A percentile compares a stretch with the other conserved stretches of the same genome.
Conservation (phyloP, 2,113 vertebrate species). For the Hippopotamus amphibius region DNA sequence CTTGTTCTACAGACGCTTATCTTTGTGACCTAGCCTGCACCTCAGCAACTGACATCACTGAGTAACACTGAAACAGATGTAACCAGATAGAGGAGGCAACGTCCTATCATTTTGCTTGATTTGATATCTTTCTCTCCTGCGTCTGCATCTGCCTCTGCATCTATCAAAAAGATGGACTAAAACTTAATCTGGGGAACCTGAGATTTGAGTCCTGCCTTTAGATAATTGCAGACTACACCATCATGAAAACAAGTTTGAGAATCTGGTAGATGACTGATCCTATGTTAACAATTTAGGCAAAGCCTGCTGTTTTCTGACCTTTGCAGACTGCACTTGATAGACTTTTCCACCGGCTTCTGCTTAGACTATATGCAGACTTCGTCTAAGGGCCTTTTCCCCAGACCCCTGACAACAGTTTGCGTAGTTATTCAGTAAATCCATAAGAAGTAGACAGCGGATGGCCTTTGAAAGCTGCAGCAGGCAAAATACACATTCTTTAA, state of each 20-base stretch:
- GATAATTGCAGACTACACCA: background rate
- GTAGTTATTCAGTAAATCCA: background rate
- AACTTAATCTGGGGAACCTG: background rate
- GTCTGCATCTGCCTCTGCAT: background rate
- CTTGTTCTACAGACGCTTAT: background rate
- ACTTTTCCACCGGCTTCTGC: background rate
- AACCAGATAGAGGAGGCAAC: background rate
- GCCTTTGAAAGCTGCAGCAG: background rate
- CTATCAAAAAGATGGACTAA: background rate
- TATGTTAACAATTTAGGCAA: background rate
- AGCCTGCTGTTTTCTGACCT: background rate
- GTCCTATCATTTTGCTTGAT: background rate
- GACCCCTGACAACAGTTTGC: background rate
- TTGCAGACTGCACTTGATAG: background rate
- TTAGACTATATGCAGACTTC: background rate
- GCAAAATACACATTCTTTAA: background rate
- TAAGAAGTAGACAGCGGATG: background rate
- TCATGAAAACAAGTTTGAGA: background rate
- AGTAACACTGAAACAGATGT: background rate
- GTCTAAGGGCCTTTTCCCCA: background rate
- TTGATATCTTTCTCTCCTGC: background rate
- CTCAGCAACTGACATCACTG: background rate
- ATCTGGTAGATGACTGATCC: background rate
- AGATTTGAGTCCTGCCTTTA: background rate
- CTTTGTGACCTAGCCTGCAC: background rate